These are phyloP conservation scores for Sisor rabdophorus DNA, from an alignment of 2,113 vertebrate genomes.

Conservation along the genomic window DNA sequence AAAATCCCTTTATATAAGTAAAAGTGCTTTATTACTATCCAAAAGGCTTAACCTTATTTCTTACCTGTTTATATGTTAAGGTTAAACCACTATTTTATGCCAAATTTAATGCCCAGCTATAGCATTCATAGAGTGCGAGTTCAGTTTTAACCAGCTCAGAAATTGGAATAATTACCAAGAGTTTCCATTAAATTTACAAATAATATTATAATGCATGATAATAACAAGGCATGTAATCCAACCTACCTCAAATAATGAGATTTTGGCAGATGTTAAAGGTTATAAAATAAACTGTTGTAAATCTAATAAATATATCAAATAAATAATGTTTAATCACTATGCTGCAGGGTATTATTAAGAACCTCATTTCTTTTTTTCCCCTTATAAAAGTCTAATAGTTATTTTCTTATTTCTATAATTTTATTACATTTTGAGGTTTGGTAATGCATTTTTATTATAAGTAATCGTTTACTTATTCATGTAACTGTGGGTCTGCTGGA, in stretches of 20 bases:
- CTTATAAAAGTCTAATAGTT: too few relatives aligned
- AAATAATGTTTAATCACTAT: not conserved
- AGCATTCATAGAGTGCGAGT: not conserved
- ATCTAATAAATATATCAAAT: not conserved
- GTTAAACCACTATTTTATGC: not conserved
- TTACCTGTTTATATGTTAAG: not conserved
- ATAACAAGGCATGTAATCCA: not conserved
- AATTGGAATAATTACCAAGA: not conserved
- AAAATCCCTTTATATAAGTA: slow-evolving; percentile 55
- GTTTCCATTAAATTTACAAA: not conserved
- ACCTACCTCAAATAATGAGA: not conserved
- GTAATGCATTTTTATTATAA: too few relatives aligned
- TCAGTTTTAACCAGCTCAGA: not conserved
- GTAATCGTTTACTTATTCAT: too few relatives aligned
- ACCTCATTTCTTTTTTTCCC: not conserved
- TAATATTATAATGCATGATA: not conserved
- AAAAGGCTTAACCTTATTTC: not conserved
- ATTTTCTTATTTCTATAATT: too few relatives aligned
- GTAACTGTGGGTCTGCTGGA: too few relatives aligned
- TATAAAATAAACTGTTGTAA: not conserved
- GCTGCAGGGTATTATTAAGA: not conserved
- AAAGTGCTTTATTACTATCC: not conserved
- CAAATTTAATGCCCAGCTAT: not conserved
- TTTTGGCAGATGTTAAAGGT: not conserved
- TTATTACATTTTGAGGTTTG: too few relatives aligned